Base-by-base conservation (phyloP, 2,797 vertebrate species). In the Mycteria americana region DNA sequence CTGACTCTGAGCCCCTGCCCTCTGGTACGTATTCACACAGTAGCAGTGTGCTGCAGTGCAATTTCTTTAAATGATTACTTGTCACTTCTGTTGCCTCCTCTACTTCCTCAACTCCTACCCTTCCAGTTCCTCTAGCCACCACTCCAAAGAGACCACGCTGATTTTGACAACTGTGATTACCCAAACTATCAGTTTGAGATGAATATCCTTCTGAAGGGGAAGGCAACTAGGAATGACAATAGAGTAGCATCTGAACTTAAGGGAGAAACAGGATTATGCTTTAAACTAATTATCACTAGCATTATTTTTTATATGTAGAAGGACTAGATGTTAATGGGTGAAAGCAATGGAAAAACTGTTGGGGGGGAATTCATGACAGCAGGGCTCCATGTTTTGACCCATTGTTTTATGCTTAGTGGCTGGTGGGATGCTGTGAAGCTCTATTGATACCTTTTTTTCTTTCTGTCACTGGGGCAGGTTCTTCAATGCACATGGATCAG, bases 401-500 rank as follows among this genome's bases (percentile, higher is more conserved):
- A 1, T 33, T 68, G 14, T 33, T 85, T 59, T 57, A 41, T 43
- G 46, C 11, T 72, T 27, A 13, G 59, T 11, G 75, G 43, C 46
- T 83, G 54, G 7, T 28, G 51, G 41, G 54, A 43, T 81, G 69
- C 75, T 79, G 9, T 39, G 56, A 46, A 79, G 30, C 85, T 92
- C 60, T 89, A 65, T 48, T 96, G 95, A 97, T 18, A 11, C 10
- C 39, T 39, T 13, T 18, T 72, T 83, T 77, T 77, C n/a, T 88
- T 89, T 96, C 75, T 96, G 65, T 97, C 79, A 13, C 24, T 74
- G 39, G 88, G 79, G 37, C 98, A 99, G 99, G 98, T 98, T 96
- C 98, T 28, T 98, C 98, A 63, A 57, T 98, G 78, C 95, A 97
- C 78, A 90, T 98, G 98, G 99, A 99, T 97, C 99, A 99, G 96